phyloP scores from a whole-genome alignment of 1,140 invertebrate genomes.

The Diorhabda elongata region DNA sequence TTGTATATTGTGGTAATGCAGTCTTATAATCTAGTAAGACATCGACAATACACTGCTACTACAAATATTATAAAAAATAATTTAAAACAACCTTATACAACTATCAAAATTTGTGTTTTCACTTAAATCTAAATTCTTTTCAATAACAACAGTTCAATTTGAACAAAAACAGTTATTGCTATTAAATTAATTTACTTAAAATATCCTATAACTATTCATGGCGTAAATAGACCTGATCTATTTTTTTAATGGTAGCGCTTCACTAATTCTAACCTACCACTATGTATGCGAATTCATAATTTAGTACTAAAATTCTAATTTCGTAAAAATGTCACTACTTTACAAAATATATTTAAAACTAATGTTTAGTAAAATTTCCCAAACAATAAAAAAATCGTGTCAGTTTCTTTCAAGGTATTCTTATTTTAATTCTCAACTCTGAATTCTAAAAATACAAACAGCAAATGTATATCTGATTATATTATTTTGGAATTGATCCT shows the following conservation, averaged over 20 bases:
- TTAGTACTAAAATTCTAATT: conserved; percentile 5
- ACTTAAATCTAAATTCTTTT: conserved; percentile 5
- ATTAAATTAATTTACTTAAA: conserved; percentile 3
- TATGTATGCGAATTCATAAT: not conserved
- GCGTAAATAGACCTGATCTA: not conserved
- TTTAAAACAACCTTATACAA: conserved; percentile 33
- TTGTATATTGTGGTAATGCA: conserved; percentile 10
- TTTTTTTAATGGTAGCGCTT: not conserved
- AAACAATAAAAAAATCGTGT: not conserved
- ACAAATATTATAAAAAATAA: conserved; percentile 33
- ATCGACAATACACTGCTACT: conserved; percentile 19
- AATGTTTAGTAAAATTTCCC: not conserved
- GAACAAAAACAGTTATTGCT: conserved; percentile 9
- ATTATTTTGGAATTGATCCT: not conserved
- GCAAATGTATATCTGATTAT: not conserved
- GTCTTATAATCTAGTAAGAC: conserved; percentile 28
- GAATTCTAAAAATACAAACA: no score
- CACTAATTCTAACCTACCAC: not conserved
- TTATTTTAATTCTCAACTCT: no score
- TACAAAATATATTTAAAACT: not conserved
- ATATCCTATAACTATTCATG: not conserved
- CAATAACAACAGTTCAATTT: conserved; percentile 10
- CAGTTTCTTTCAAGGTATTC: no score
- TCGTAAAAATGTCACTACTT: conserved; percentile 2
- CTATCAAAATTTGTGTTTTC: conserved; percentile 25